Base-by-base conservation (phyloP, 2,888 invertebrate genomes). In the Mamestra brassicae region DNA sequence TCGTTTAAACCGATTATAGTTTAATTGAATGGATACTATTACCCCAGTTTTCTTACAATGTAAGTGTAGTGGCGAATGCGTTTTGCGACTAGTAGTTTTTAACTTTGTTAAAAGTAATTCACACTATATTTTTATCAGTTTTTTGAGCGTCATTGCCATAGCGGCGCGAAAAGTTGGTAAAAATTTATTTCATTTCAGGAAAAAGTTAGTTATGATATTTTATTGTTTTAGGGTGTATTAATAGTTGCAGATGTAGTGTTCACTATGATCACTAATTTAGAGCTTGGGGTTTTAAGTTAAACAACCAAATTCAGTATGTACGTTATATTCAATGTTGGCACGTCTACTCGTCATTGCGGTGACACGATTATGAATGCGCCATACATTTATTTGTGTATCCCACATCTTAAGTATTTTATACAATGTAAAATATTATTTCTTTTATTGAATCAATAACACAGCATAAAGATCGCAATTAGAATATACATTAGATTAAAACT, bases 11-110 rank as follows among this genome's bases (percentile, higher is more conserved):
- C 38, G 65, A 74, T 76, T 65, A 60, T 58, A 42, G 74, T 70
- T 65, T 71, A 68, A 80, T 81, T 71, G 63, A 80, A 80, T 61
- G 52, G 54, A 55, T 26, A 58, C 45, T 63, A 11, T 45, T 73
- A 58, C n/a, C 63, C 45, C 42, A 65, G 54, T 69, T 75, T 58
- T 66, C 17, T 55, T 63, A 50, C 62, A 70, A 50, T 45, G 42
- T 63, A 45, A 38, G 38, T 74, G 38, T 74, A 36, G 13, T 60
- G n/a, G 52, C 0, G 7, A n/a, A 62, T 58, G 38, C 10, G 13
- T 50, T 63, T 7, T 4, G 42, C 11, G 34, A 58, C 1, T 26
- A 11, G n/a, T 50, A 5, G 2, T 62, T 60, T n/a, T 10, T 15
- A 15, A 38, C 17, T 7, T 69, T 36, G 13, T n/a, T 36, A 13